Evolutionary conservation across 2,888 invertebrate genomes (phyloP), one percentile per base, ranked within the genome.

Genomic region (Carcina quercana): DNA sequence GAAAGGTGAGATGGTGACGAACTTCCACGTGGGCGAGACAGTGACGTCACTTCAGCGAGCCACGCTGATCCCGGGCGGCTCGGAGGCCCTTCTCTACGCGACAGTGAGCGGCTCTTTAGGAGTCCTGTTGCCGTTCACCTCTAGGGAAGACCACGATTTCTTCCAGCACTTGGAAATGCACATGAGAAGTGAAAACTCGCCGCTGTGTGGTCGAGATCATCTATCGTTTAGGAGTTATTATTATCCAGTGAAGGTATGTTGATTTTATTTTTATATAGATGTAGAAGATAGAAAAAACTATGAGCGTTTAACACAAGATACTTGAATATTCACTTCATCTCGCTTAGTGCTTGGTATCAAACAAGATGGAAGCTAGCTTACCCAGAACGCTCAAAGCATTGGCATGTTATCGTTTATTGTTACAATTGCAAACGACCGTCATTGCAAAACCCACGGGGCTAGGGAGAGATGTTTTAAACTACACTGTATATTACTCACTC

Each of bases 161-260:
- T 99, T 99, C 85, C 98, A 98, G 65, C 97, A 98, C 79, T 84
- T 99, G 42, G 99, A 99, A 75, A 99, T 99, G 98, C 98, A 99
- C 70, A 96, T 99, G 96, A 86, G 99, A 30, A 95, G 96, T 43
- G 98, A 99, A 72, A 94, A 97, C 74, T 89, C 97, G 0, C 98
- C 99, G 0, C 78, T 99, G 0, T 97, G 98, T 76, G 99, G 99
- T 1, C 86, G 99, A 12, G 99, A 99, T 74, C 99, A 99, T 72
- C 86, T 99, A 15, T 96, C 97, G 0, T 99, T 93, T 76, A 88
- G 99, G 52, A 98, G 98, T 38, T 97, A 96, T 60, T 98, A 98
- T 76, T 98, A 95, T 67, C 97, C 99, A 19, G 95, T 97, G 17
- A 97, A 97, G 89, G 95, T 95, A 56, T 67, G 72, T 38, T 20